A percentile compares a stretch with the other conserved stretches of the same genome.
These are phyloP conservation scores for Lethenteron camtschaticum DNA, from an alignment of 2,113 vertebrate genomes.

Conservation along the genomic window DNA sequence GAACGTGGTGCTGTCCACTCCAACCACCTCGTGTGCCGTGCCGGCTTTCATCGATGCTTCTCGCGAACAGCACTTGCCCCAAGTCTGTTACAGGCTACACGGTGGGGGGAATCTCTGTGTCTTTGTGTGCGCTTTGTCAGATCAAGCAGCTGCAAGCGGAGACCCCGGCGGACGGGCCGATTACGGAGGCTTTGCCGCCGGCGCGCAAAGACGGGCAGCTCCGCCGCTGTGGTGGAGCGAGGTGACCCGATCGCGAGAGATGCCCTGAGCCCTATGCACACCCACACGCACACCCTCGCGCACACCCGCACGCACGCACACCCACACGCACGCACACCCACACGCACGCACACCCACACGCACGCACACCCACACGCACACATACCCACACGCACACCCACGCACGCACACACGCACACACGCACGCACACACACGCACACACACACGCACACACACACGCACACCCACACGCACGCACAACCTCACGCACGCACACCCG, in stretches of 20 bases:
- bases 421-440: too few relatives aligned
- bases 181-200: slow-evolving; percentile 51
- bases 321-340: too few relatives aligned
- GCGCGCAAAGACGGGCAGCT: slow-evolving; percentile 55
- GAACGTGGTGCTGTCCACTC: not conserved
- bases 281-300: too few relatives aligned
- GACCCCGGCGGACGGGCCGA: slow-evolving; percentile 29
- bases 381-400: too few relatives aligned
- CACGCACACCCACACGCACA: too few relatives aligned
- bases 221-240: slow-evolving; percentile 74
- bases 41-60: not conserved
- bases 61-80: not conserved
- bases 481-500: too few relatives aligned
- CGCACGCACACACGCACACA: too few relatives aligned
- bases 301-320: too few relatives aligned
- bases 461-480: too few relatives aligned
- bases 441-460: too few relatives aligned
- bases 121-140: slow-evolving; percentile 19
- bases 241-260: slow-evolving; percentile 54
- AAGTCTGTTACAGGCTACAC: too few relatives aligned
- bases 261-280: not conserved
- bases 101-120: not conserved
- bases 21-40: not conserved
- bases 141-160: slow-evolving; percentile 58
- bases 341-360: too few relatives aligned